phyloP scores from a whole-genome alignment of 1,140 invertebrate genomes.

The Nomia melanderi region DNA sequence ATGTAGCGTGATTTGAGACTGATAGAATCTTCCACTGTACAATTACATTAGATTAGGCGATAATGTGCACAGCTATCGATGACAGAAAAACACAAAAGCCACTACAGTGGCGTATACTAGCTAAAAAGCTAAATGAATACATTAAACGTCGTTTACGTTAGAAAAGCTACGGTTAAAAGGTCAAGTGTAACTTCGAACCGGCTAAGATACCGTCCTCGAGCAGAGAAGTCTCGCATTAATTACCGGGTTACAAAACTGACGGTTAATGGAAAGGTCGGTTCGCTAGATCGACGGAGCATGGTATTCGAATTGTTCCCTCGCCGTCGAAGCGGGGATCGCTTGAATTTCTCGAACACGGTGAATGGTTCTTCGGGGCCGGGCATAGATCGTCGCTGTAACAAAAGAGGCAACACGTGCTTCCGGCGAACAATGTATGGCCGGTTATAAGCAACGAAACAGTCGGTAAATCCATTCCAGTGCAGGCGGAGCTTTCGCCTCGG shows the following conservation, averaged over 20 bases:
- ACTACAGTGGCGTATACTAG: no score
- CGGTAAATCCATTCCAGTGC: conserved; percentile 62
- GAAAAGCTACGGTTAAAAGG: no score
- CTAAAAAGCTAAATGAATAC: no score
- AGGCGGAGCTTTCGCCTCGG: conserved; percentile 45
- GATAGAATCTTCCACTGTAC: no score
- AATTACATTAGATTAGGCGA: no score
- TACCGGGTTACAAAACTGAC: conserved; percentile 2
- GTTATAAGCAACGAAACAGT: conserved; percentile 64
- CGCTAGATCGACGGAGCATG: background rate
- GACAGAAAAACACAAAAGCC: no score
- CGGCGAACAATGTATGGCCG: conserved; percentile 53
- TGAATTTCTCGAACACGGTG: conserved; percentile 38
- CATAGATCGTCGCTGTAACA: conserved; percentile 49
- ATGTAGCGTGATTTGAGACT: no score
- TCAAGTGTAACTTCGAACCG: no score
- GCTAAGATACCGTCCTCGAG: no score
- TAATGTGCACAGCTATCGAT: no score
- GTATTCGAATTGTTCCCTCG: conserved; percentile 30
- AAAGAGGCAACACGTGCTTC: conserved; percentile 55
- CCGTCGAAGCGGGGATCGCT: background rate
- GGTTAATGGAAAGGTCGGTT: background rate
- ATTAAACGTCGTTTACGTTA: no score
- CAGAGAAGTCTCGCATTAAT: background rate
- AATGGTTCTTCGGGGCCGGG: conserved; percentile 47